These are phyloP conservation scores for Coleophora flavipennella DNA, from an alignment of 2,888 invertebrate species.

Conservation along the genomic window DNA sequence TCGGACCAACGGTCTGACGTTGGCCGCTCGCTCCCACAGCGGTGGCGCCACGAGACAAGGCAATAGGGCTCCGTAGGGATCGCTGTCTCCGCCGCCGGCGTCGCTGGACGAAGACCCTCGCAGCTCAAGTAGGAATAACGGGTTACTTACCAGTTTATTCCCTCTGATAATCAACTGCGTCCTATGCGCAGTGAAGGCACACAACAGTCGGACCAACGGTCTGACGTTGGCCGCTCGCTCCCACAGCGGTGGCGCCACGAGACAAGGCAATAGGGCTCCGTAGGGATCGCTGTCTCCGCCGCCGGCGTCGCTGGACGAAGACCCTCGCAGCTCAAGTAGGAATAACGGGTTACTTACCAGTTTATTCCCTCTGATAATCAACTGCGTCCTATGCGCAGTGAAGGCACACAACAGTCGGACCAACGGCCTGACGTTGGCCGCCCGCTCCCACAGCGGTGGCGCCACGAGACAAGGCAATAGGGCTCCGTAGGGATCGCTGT, in stretches of 20 bases:
- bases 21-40: neutral
- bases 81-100: too few relatives aligned
- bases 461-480: conserved; percentile 92
- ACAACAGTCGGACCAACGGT: conserved; percentile 92
- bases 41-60: neutral
- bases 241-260: conserved; percentile 84
- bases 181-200: conserved; percentile 81
- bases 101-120: too few relatives aligned
- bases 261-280: neutral
- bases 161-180: conserved; percentile 50
- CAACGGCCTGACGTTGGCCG: conserved; percentile 94
- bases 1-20: neutral
- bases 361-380: conserved; percentile 73
- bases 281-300: too few relatives aligned
- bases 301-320: too few relatives aligned
- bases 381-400: conserved; percentile 63
- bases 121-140: too few relatives aligned
- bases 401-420: conserved; percentile 93
- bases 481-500: conserved; percentile 87
- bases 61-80: neutral
- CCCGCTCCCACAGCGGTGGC: conserved; percentile 93
- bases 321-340: too few relatives aligned
- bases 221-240: conserved; percentile 94
- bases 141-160: conserved; percentile 76
- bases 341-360: conserved; percentile 63